Evolutionary conservation across 2,797 vertebrate genomes (phyloP).

Genomic region (Eutrigla gurnardus): DNA sequence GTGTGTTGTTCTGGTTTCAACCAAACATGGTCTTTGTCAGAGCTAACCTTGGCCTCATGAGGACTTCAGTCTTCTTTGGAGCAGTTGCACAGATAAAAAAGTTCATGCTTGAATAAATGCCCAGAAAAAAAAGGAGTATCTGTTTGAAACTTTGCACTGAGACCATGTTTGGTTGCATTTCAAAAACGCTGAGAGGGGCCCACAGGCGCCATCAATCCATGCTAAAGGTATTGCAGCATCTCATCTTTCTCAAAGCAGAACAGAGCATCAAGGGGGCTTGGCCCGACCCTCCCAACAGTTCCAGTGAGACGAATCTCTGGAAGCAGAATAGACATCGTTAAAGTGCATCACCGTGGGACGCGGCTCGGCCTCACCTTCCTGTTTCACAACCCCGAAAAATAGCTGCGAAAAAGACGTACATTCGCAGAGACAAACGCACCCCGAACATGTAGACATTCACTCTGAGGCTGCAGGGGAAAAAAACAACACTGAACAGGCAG

Average conservation of each 20-base stretch:
- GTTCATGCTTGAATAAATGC: slow-evolving; percentile 60
- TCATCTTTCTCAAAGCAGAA: slow-evolving; percentile 58
- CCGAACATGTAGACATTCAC: slow-evolving; percentile 35
- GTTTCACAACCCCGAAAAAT: slow-evolving; percentile 64
- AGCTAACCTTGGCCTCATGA: slow-evolving; percentile 52
- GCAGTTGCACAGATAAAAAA: slow-evolving; percentile 35
- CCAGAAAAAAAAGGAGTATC: slow-evolving; percentile 54
- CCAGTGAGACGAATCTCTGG: slow-evolving; percentile 68
- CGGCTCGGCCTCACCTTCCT: slow-evolving; percentile 60
- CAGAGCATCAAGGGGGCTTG: slow-evolving; percentile 33
- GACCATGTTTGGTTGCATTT: slow-evolving; percentile 71
- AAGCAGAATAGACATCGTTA: slow-evolving; percentile 63
- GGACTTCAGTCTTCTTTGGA: slow-evolving; percentile 48
- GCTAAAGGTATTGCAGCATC: slow-evolving; percentile 70
- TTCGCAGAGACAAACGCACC: slow-evolving; percentile 47
- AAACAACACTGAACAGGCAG: slow-evolving; percentile 37
- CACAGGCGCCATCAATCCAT: slow-evolving; percentile 70
- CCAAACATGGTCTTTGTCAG: slow-evolving; percentile 56
- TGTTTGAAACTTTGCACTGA: slow-evolving; percentile 51
- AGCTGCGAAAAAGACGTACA: slow-evolving; percentile 44
- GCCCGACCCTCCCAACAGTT: slow-evolving; percentile 48
- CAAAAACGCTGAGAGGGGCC: slow-evolving; percentile 56
- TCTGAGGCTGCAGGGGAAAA: slow-evolving; percentile 38
- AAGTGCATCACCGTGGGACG: slow-evolving; percentile 57
- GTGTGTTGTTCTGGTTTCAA: slow-evolving; percentile 44